phyloP scores from a whole-genome alignment of 2,797 vertebrate genomes.

The Acrossocheilus wenchowensis region DNA sequence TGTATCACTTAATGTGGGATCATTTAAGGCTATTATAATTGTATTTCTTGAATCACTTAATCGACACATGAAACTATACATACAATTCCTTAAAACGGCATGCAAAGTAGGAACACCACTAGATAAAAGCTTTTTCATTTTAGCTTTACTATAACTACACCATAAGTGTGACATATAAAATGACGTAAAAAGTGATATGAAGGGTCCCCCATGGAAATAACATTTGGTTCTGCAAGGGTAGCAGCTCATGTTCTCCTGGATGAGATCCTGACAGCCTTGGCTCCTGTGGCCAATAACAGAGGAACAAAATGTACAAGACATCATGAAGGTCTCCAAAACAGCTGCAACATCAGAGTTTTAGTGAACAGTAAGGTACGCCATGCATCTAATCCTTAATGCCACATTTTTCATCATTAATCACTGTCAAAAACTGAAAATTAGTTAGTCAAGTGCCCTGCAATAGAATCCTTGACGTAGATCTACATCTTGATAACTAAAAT shows the following conservation, averaged over 20 bases:
- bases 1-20: no score
- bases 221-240: neutral
- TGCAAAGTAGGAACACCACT: no score
- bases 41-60: no score
- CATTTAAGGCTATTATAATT: no score
- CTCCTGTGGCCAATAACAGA: constrained; percentile 22
- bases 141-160: no score
- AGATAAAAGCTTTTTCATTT: no score
- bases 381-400: constrained; percentile 3
- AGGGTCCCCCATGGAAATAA: neutral
- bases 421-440: neutral
- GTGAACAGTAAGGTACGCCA: neutral
- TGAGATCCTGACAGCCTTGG: constrained; percentile 50
- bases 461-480: neutral
- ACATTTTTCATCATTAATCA: constrained; percentile 10
- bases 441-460: neutral
- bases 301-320: constrained; percentile 44
- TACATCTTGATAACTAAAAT: constrained; percentile 10
- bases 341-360: constrained; percentile 5
- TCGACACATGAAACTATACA: no score
- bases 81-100: no score
- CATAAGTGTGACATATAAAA: no score
- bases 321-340: constrained; percentile 38
- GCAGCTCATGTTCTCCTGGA: neutral
- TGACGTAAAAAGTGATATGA: neutral